A percentile compares a stretch with the other conserved stretches of the same genome.
Evolutionary conservation across 35 echinoderm and acorn worm species (phyloP).

Genomic region (Chiridota heheva): DNA sequence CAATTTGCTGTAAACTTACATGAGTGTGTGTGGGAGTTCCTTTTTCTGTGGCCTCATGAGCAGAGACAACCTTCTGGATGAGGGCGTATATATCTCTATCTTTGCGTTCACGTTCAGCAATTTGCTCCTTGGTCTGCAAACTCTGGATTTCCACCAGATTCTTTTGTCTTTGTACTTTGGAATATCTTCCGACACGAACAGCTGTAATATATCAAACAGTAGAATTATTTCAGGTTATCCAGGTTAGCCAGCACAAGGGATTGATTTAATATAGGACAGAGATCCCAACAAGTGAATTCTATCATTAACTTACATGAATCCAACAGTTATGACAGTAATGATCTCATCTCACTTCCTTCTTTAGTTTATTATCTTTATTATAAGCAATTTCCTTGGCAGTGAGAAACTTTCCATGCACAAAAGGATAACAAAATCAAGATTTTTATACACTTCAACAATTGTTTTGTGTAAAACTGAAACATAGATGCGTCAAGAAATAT

Average conservation of each 20-base stretch:
- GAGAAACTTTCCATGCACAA: too few relatives aligned
- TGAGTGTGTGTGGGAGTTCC: slow-evolving; percentile 71
- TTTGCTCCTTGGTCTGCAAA: slow-evolving; percentile 71
- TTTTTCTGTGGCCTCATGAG: slow-evolving; percentile 75
- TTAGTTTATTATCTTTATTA: too few relatives aligned
- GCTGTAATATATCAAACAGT: slow-evolving; percentile 22
- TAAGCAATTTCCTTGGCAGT: too few relatives aligned
- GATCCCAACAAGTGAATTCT: neutral
- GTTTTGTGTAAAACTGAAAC: too few relatives aligned
- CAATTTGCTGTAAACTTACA: too few relatives aligned
- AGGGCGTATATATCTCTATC: slow-evolving; percentile 82
- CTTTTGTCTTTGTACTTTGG: slow-evolving; percentile 93
- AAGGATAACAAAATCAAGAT: too few relatives aligned
- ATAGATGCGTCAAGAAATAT: too few relatives aligned
- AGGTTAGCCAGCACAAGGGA: neutral
- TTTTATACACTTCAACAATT: too few relatives aligned
- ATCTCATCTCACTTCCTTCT: too few relatives aligned
- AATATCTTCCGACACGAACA: slow-evolving; percentile 95
- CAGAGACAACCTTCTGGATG: slow-evolving; percentile 82
- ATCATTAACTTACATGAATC: too few relatives aligned
- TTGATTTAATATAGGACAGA: neutral
- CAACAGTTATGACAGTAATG: too few relatives aligned
- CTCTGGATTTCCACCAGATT: slow-evolving; percentile 86
- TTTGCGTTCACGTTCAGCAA: slow-evolving; percentile 64
- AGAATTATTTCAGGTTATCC: neutral